Evolutionary conservation across 1,140 invertebrate genomes (phyloP), one percentile per base, ranked within the genome.

Genomic region (Bathynomus jamesi): DNA sequence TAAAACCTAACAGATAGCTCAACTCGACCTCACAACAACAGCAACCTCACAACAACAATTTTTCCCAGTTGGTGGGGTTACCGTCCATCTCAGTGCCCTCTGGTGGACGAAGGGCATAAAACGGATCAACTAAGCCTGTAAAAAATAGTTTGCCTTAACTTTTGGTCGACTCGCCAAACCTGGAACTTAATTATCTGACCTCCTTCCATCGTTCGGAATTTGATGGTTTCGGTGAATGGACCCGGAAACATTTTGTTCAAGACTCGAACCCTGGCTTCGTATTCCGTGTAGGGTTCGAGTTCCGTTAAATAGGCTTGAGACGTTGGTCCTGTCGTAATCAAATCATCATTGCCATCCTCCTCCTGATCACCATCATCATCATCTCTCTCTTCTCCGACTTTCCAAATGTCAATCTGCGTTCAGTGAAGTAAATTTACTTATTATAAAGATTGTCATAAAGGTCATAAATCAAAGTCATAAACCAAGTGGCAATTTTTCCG

Each of bases 171-270:
- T n/a, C n/a, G n/a, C n/a, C n/a, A n/a, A n/a, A n/a, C n/a, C n/a
- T n/a, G n/a, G n/a, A n/a, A n/a, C n/a, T n/a, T n/a, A n/a, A n/a
- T n/a, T n/a, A n/a, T n/a, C 75, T 71, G 13, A 76, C 75, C 65
- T 64, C 71, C 71, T 65, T 76, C 68, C 21, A 69, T 32, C 11
- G 75, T 76, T 28, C 28, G 67, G 75, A 76, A 76, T 30, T 65
- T 11, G 17, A 72, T 40, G 11, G 27, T 27, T 29, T 40, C 29
- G 61, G 65, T 70, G 60, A 53, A 30, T 11, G 71, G 70, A 3
- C 74, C 74, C 0, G 64, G 60, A 63, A 66, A 76, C 32, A 29
- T 67, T 10, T 61, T 61, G 31, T 76, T 76, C 31, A 70, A 70
- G 7, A 61, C 65, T 17, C 65, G 63, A 21, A 66, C 65, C 28